phyloP scores from a whole-genome alignment of 2,888 invertebrate genomes.

The Asteroscopus sphinx region DNA sequence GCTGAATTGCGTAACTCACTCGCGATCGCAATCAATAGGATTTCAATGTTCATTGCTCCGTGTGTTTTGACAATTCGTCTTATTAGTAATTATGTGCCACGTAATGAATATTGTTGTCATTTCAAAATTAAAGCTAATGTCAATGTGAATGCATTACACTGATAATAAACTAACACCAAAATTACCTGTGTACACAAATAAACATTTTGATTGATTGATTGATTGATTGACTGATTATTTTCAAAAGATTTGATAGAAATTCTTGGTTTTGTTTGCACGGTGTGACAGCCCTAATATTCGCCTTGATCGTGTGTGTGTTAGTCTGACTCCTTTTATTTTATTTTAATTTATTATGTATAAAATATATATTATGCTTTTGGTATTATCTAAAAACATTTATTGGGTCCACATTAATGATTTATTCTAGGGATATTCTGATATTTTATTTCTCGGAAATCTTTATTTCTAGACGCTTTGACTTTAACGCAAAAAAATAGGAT shows the following conservation, averaged over 20 bases:
- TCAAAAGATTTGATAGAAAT: conserved; percentile 4
- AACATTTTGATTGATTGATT: too few relatives aligned
- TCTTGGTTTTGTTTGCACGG: conserved; percentile 21
- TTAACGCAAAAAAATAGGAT: not conserved
- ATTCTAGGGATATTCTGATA: not conserved
- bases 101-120: too few relatives aligned
- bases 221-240: conserved; percentile 14
- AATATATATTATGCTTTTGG: too few relatives aligned
- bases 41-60: too few relatives aligned
- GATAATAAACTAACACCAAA: too few relatives aligned
- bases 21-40: too few relatives aligned
- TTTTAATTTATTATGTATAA: conserved; percentile 2
- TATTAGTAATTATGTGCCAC: too few relatives aligned
- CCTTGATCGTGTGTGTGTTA: conserved; percentile 19
- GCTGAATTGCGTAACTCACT: too few relatives aligned
- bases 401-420: conserved; percentile 7
- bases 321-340: conserved; percentile 15
- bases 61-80: too few relatives aligned
- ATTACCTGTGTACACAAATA: too few relatives aligned
- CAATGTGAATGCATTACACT: too few relatives aligned
- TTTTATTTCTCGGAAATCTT: not conserved
- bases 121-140: too few relatives aligned
- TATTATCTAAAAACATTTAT: conserved; percentile 10
- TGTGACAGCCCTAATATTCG: conserved; percentile 27
- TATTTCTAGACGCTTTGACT: not conserved